Evolutionary conservation across 2,113 vertebrate species (phyloP).

Genomic region (Gallinago jamesoni): DNA sequence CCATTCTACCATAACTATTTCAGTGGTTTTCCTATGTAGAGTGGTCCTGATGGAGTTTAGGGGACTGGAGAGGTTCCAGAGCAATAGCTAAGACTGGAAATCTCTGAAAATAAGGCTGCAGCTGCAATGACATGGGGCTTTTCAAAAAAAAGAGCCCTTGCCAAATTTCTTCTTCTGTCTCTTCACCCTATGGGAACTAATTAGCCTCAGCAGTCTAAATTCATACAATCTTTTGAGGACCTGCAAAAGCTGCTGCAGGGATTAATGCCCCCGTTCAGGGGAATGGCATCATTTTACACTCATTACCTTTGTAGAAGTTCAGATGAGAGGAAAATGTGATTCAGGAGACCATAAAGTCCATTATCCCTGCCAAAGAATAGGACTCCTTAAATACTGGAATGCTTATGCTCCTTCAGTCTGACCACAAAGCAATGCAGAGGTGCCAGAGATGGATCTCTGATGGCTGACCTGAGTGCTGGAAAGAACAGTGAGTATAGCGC

Average conservation of each 20-base stretch:
- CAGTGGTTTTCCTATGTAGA: background rate
- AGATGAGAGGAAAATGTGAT: background rate
- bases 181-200: background rate
- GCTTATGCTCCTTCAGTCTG: background rate
- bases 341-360: background rate
- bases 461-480: background rate
- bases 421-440: background rate
- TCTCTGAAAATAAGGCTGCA: background rate
- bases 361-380: background rate
- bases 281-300: background rate
- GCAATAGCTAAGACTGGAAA: background rate
- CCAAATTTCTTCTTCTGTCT: background rate
- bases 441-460: background rate
- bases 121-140: background rate
- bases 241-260: background rate
- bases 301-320: background rate
- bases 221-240: background rate
- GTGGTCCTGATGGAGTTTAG: background rate
- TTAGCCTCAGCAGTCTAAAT: background rate
- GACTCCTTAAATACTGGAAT: background rate
- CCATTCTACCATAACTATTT: background rate
- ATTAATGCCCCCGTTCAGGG: background rate
- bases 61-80: background rate
- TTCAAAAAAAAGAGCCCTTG: background rate
- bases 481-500: background rate